Evolutionary conservation across 2,113 vertebrate genomes (phyloP).

Genomic region (Eulemur macaco): DNA sequence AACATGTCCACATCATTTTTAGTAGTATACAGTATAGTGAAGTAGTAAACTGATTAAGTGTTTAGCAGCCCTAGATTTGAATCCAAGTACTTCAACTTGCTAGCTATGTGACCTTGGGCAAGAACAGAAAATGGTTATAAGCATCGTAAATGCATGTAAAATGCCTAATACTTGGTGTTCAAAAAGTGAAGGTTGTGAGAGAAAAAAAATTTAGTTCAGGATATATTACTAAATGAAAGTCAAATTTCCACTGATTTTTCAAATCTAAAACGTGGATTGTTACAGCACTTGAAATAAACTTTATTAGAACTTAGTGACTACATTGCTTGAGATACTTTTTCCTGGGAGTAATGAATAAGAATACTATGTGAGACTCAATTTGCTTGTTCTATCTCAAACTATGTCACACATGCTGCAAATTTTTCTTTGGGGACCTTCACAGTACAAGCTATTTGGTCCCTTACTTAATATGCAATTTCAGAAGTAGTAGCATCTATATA

Average conservation of each 20-base stretch:
- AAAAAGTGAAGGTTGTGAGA: neutral
- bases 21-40: neutral
- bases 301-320: neutral
- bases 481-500: neutral
- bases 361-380: neutral
- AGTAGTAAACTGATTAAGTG: neutral
- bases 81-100: neutral
- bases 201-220: neutral
- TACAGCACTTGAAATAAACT: neutral
- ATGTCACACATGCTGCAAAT: neutral
- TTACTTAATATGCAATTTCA: neutral
- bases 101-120: neutral
- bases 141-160: neutral
- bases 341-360: neutral
- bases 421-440: neutral
- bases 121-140: neutral
- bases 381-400: neutral
- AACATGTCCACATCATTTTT: neutral
- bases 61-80: neutral
- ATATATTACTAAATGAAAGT: neutral
- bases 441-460: neutral
- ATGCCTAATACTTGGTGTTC: neutral
- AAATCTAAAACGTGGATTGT: neutral
- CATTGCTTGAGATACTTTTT: neutral
- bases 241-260: neutral